Evolutionary conservation across 2,888 invertebrate species (phyloP).

Genomic region (Patella pellucida): DNA sequence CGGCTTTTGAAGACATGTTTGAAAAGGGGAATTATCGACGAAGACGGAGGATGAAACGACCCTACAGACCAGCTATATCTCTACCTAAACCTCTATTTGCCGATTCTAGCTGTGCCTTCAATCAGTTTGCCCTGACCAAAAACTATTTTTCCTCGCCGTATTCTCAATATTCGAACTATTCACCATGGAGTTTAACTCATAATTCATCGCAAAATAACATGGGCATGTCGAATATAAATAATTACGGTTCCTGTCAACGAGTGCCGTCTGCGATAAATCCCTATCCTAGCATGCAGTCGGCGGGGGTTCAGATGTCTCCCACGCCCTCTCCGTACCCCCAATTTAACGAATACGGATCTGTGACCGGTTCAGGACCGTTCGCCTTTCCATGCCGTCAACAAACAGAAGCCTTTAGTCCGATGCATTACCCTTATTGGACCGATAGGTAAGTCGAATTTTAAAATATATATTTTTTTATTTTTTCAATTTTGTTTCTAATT

Average conservation of each 20-base stretch:
- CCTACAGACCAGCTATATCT: slow-evolving; percentile 63
- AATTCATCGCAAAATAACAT: slow-evolving; percentile 41
- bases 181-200: slow-evolving; percentile 50
- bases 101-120: slow-evolving; percentile 59
- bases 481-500: background rate
- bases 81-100: slow-evolving; percentile 64
- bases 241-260: slow-evolving; percentile 56
- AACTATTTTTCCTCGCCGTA: slow-evolving; percentile 56
- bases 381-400: slow-evolving; percentile 58
- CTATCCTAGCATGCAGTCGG: slow-evolving; percentile 48
- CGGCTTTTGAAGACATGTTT: slow-evolving; percentile 98
- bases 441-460: slow-evolving; percentile 36
- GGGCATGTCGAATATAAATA: slow-evolving; percentile 46
- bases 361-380: slow-evolving; percentile 48
- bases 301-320: slow-evolving; percentile 39
- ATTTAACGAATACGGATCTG: slow-evolving; percentile 53
- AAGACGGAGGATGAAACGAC: slow-evolving; percentile 93
- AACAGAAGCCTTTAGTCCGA: slow-evolving; percentile 50
- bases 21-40: slow-evolving; percentile 97
- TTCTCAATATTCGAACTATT: slow-evolving; percentile 55
- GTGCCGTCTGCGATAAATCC: slow-evolving; percentile 36
- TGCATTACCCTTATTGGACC: slow-evolving; percentile 58
- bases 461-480: background rate
- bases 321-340: slow-evolving; percentile 50
- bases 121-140: slow-evolving; percentile 58